Conservation (phyloP, 1,140 invertebrate species). For the Bombus waltoni region DNA sequence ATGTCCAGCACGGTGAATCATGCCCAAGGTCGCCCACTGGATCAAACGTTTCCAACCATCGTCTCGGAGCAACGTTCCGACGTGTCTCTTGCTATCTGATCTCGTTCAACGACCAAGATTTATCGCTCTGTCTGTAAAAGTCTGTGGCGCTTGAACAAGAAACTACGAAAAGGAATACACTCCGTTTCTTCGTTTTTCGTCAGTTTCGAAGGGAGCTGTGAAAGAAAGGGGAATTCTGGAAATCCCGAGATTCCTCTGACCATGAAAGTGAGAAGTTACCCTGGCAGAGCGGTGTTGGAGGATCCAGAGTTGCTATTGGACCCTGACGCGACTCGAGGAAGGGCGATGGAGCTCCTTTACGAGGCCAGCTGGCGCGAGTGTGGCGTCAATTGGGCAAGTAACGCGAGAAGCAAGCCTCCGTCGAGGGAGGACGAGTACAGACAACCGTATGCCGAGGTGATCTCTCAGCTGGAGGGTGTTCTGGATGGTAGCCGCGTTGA, state of each 20-base stretch:
- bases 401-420: slow-evolving; percentile 36
- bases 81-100: not conserved
- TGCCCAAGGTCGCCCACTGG: not conserved
- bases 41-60: slow-evolving; percentile 6
- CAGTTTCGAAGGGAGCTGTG: not conserved
- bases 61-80: not conserved
- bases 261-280: slow-evolving; percentile 93
- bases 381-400: slow-evolving; percentile 75
- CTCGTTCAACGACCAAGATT: not conserved
- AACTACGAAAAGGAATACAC: not conserved
- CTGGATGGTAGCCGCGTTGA: slow-evolving; percentile 71
- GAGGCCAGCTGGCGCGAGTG: slow-evolving; percentile 91
- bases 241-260: not conserved
- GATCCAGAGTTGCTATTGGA: slow-evolving; percentile 85
- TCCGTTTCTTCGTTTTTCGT: not conserved
- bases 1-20: not conserved
- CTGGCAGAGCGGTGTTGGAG: slow-evolving; percentile 88
- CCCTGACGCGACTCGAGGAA: slow-evolving; percentile 84
- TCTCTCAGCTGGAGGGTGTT: slow-evolving; percentile 77
- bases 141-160: not conserved
- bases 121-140: not conserved
- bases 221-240: not conserved
- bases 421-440: slow-evolving; percentile 60
- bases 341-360: slow-evolving; percentile 89
- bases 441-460: slow-evolving; percentile 70